Conservation (phyloP, 2,113 vertebrate species). For the Centropus unirufus region DNA sequence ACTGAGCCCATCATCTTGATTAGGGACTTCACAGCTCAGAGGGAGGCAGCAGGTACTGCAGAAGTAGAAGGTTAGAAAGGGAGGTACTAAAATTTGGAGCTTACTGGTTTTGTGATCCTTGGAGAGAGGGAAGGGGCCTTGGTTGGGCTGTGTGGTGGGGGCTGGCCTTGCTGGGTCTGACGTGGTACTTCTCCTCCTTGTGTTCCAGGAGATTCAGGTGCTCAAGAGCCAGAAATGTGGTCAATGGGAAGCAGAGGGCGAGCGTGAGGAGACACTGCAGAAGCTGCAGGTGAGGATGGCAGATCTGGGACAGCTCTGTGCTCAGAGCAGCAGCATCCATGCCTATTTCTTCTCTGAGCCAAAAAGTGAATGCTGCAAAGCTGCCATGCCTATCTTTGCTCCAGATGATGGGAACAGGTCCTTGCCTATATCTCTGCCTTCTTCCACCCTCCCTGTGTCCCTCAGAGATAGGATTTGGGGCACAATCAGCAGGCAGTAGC, state of each 20-base stretch:
- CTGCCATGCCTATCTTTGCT: neutral
- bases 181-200: neutral
- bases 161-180: neutral
- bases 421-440: neutral
- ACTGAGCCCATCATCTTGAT: neutral
- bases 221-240: conserved; percentile 86
- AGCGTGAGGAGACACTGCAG: conserved; percentile 86
- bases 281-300: conserved; percentile 85
- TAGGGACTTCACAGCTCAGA: accelerated
- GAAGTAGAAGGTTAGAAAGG: neutral
- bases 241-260: conserved; percentile 81
- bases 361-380: neutral
- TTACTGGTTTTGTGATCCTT: neutral
- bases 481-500: neutral
- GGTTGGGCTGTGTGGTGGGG: neutral
- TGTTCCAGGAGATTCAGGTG: conserved; percentile 88
- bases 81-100: neutral
- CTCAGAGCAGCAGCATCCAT: accelerated
- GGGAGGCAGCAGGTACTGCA: neutral
- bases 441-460: neutral
- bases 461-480: accelerated
- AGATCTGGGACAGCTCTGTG: neutral
- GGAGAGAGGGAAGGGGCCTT: neutral
- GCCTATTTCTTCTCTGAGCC: neutral
- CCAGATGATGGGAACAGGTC: neutral